Evolutionary conservation across 2,797 vertebrate species (phyloP).

Genomic region (Jordanella pulchra): DNA sequence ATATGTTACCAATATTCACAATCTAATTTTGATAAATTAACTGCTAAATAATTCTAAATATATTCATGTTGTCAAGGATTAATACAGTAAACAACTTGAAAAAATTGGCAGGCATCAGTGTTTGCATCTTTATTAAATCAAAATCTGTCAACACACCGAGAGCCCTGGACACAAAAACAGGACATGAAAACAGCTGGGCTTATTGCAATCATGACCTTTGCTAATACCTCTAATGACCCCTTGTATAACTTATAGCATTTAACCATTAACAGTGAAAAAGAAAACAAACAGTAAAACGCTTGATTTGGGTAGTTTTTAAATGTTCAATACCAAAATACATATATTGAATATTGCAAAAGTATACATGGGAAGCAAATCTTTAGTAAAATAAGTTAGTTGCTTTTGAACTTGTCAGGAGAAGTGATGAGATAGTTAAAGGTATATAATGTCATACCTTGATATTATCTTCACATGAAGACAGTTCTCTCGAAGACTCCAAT

Average conservation of each 20-base stretch:
- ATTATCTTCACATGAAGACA: background rate
- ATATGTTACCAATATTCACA: background rate
- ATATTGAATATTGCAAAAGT: background rate
- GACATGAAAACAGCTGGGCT: background rate
- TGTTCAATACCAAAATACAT: background rate
- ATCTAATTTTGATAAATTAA: background rate
- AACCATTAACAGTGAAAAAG: background rate
- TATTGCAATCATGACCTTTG: background rate
- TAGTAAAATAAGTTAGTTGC: background rate
- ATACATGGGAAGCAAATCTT: background rate
- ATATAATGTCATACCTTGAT: no score
- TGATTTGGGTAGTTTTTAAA: background rate
- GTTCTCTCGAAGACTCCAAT: background rate
- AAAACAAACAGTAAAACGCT: background rate
- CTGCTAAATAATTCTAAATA: background rate
- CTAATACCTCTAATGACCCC: background rate
- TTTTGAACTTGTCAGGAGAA: background rate
- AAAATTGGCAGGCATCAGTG: slow-evolving; percentile 35
- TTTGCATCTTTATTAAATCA: slow-evolving; percentile 33
- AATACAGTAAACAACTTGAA: slow-evolving; percentile 18
- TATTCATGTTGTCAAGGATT: slow-evolving; percentile 11
- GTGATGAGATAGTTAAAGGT: background rate
- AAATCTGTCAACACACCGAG: slow-evolving; percentile 35
- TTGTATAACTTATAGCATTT: background rate
- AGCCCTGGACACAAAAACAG: no score